Evolutionary conservation across 2,113 vertebrate species (phyloP).

Genomic region (Thryonomys swinderianus): DNA sequence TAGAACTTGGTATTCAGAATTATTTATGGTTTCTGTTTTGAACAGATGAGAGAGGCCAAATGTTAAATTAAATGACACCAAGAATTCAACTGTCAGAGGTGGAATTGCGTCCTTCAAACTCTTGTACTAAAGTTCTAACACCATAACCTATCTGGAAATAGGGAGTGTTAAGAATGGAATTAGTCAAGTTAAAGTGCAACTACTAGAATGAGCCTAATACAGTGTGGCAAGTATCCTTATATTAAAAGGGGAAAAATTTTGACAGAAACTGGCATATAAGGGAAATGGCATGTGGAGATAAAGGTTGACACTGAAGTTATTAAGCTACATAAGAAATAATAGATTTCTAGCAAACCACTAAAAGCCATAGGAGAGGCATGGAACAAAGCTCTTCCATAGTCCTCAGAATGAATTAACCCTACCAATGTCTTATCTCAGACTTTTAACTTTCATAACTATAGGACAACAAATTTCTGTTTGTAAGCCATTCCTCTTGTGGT

Average conservation of each 20-base stretch:
- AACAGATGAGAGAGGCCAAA: background rate
- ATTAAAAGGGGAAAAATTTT: background rate
- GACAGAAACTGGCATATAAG: background rate
- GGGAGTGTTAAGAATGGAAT: background rate
- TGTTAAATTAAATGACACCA: background rate
- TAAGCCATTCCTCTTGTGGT: background rate
- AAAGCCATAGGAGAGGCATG: background rate
- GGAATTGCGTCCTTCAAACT: background rate
- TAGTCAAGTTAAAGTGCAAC: background rate
- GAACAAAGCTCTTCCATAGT: background rate
- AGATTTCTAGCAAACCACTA: slow-evolving; percentile 19
- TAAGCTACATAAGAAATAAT: background rate
- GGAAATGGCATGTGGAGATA: background rate
- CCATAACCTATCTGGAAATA: slow-evolving; percentile 32
- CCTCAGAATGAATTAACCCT: background rate
- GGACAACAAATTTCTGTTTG: background rate
- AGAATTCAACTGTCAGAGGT: background rate
- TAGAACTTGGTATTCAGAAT: slow-evolving; percentile 4
- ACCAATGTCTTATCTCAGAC: background rate
- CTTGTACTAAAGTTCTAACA: background rate
- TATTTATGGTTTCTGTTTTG: background rate
- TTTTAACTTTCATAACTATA: background rate
- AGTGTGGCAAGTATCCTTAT: background rate
- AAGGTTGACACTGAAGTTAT: background rate
- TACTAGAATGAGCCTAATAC: background rate